Evolutionary conservation across 35 echinoderm and acorn worm genomes (phyloP).

Genomic region (Heliocidaris tuberculata): DNA sequence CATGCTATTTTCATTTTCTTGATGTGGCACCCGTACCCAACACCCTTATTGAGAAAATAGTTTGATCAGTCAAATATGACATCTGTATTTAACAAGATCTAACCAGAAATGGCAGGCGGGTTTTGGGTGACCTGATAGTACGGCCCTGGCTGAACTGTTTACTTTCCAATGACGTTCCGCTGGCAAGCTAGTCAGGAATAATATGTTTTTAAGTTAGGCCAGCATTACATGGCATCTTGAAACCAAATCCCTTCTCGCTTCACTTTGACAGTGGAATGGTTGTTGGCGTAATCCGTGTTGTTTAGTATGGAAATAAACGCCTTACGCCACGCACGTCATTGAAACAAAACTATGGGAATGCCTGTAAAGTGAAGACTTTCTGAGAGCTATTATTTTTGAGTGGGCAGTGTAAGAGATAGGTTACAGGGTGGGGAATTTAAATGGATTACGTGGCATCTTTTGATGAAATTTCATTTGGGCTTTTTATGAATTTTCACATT

Average conservation of each 20-base stretch:
- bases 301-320: background rate
- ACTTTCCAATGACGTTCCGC: too few species aligned
- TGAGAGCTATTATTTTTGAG: background rate
- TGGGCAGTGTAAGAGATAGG: background rate
- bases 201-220: constrained; percentile 18
- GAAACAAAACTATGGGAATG: background rate
- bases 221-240: background rate
- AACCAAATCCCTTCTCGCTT: background rate
- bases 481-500: background rate
- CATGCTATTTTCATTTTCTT: too few species aligned
- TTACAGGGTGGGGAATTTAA: background rate
- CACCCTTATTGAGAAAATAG: background rate
- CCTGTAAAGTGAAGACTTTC: background rate
- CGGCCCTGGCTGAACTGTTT: background rate
- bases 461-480: background rate
- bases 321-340: background rate
- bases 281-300: background rate
- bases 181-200: background rate
- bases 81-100: background rate
- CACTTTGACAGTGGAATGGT: background rate
- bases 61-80: background rate
- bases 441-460: background rate
- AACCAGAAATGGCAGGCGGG: background rate
- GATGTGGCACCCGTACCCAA: background rate
- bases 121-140: background rate